These are phyloP conservation scores for Theodoxus fluviatilis DNA, from an alignment of 2,888 invertebrate genomes.

Conservation along the genomic window DNA sequence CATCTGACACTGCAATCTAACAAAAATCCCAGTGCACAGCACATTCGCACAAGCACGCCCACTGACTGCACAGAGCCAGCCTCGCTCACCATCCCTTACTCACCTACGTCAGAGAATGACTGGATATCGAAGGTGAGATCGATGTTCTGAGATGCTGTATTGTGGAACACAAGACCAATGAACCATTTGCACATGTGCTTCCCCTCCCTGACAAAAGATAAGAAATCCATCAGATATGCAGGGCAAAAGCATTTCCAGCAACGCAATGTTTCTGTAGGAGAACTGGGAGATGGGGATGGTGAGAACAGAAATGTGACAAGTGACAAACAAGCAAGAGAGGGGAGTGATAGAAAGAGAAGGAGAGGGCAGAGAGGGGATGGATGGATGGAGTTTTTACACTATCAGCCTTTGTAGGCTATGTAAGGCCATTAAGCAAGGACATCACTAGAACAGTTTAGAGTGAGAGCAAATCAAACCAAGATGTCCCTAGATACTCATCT, in stretches of 20 bases:
- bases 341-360: neutral
- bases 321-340: neutral
- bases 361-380: no score
- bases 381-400: no score
- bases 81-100: constrained; percentile 30
- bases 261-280: neutral
- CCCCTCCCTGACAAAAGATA: constrained; percentile 63
- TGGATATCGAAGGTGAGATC: constrained; percentile 93
- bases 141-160: constrained; percentile 85
- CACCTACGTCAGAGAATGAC: constrained; percentile 86
- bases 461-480: no score
- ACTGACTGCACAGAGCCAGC: no score
- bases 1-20: no score
- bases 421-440: no score
- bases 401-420: no score
- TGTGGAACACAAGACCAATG: constrained; percentile 90
- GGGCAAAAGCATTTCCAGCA: no score
- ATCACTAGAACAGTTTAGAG: no score
- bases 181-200: constrained; percentile 91
- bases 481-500: no score
- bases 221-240: constrained; percentile 15
- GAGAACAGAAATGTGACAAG: neutral
- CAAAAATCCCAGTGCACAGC: no score
- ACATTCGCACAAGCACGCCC: no score
- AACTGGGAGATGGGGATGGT: neutral